These are phyloP conservation scores for Zootermopsis nevadensis DNA, from an alignment of 2,888 invertebrate genomes.

Conservation along the genomic window DNA sequence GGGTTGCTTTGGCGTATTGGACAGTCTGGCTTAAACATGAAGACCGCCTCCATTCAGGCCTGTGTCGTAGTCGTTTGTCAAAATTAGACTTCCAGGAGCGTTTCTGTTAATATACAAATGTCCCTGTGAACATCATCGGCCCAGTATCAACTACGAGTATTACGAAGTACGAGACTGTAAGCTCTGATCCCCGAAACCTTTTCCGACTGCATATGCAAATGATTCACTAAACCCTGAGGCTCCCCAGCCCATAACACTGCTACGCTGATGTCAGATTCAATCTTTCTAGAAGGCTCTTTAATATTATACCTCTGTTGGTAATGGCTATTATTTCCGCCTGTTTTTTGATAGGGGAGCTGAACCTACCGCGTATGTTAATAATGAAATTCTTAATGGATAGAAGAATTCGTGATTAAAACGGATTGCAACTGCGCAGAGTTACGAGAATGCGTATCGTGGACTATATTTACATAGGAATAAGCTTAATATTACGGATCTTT, in stretches of 20 bases:
- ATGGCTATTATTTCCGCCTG: constrained; percentile 23
- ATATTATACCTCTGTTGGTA: constrained; percentile 19
- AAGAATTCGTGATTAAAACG: background rate
- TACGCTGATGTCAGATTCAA: background rate
- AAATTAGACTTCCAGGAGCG: no score
- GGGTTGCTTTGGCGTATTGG: no score
- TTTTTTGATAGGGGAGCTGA: constrained; percentile 9
- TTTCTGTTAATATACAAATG: no score
- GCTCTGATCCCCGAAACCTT: no score
- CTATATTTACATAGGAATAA: background rate
- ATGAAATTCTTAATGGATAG: background rate
- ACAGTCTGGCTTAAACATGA: no score
- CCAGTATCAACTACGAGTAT: no score
- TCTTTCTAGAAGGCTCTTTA: constrained; percentile 8
- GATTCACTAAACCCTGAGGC: background rate
- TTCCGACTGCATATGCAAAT: constrained; percentile 9
- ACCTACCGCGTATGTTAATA: background rate
- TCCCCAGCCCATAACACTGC: background rate
- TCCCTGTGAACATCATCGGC: no score
- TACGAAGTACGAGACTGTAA: no score
- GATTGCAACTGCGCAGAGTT: background rate
- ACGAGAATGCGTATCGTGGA: background rate
- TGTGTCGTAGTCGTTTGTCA: no score
- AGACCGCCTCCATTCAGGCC: no score
- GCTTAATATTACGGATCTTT: background rate